Percentiles rank a stretch among this genome's conserved stretches.
Conservation (phyloP, 2,113 vertebrate genomes). For the Barnardius zonarius region DNA sequence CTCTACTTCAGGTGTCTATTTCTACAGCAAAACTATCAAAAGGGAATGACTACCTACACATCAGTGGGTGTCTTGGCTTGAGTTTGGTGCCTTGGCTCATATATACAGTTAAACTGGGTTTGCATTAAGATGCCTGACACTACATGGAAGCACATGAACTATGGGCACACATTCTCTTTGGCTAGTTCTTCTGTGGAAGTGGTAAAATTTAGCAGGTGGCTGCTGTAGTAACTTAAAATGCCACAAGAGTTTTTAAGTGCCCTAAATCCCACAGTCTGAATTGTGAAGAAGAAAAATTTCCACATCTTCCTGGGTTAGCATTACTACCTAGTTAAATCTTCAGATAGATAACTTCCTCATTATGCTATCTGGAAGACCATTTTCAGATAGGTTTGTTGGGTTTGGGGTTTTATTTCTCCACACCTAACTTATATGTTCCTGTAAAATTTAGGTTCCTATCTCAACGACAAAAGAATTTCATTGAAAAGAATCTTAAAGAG, state of each 20-base stretch:
- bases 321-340: not conserved
- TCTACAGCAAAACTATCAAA: not conserved
- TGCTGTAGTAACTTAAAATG: not conserved
- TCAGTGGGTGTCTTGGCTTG: not conserved
- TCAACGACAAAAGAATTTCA: not conserved
- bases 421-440: not conserved
- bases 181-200: not conserved
- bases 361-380: not conserved
- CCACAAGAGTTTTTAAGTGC: not conserved
- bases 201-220: not conserved
- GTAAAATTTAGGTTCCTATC: not conserved
- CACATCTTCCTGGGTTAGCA: not conserved
- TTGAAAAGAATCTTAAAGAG: not conserved
- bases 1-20: not conserved
- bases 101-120: not conserved
- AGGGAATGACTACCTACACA: not conserved
- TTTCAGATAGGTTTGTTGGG: not conserved
- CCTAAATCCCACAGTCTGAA: not conserved
- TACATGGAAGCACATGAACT: not conserved
- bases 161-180: accelerated
- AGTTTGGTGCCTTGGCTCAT: not conserved
- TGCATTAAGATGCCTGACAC: not conserved
- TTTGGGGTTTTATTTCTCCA: not conserved
- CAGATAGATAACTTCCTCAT: not conserved
- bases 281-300: not conserved